A percentile compares a stretch with the other conserved stretches of the same genome.
These are phyloP conservation scores for Fratercula arctica DNA, from an alignment of 2,797 vertebrate genomes.

Conservation along the genomic window DNA sequence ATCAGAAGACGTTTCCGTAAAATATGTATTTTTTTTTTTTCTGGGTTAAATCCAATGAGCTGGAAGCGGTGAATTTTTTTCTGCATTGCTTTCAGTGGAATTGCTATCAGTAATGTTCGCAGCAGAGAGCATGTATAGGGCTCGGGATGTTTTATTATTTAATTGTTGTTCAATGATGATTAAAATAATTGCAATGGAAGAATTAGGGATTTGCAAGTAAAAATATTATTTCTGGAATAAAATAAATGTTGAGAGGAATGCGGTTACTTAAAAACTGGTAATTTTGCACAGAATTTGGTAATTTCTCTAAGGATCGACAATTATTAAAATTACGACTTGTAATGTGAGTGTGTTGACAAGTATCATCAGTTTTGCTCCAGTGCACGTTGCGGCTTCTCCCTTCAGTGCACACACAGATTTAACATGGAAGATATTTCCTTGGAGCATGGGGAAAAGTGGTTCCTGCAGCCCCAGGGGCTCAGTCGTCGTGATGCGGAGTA, in stretches of 20 bases:
- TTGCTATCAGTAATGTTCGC: background rate
- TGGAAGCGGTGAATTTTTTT: background rate
- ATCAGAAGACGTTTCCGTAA: background rate
- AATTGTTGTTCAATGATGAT: background rate
- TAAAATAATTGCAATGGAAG: background rate
- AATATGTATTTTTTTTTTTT: background rate
- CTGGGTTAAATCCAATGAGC: background rate
- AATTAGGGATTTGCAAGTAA: background rate
- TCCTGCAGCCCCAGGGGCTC: background rate
- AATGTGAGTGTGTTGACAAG: background rate
- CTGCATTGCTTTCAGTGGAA: background rate
- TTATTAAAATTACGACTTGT: slow-evolving; percentile 1
- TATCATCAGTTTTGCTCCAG: background rate
- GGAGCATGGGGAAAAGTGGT: background rate
- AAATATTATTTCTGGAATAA: background rate
- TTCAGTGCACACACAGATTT: background rate
- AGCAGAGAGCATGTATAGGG: background rate
- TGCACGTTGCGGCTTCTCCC: background rate
- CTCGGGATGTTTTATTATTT: background rate
- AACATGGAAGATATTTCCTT: background rate
- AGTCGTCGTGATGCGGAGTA: accelerated
- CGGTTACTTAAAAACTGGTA: background rate
- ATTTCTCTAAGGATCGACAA: background rate
- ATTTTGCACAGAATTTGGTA: background rate
- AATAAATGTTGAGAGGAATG: background rate